Evolutionary conservation across 2,888 invertebrate genomes (phyloP), one percentile per base, ranked within the genome.

Genomic region (Panopea generosa): DNA sequence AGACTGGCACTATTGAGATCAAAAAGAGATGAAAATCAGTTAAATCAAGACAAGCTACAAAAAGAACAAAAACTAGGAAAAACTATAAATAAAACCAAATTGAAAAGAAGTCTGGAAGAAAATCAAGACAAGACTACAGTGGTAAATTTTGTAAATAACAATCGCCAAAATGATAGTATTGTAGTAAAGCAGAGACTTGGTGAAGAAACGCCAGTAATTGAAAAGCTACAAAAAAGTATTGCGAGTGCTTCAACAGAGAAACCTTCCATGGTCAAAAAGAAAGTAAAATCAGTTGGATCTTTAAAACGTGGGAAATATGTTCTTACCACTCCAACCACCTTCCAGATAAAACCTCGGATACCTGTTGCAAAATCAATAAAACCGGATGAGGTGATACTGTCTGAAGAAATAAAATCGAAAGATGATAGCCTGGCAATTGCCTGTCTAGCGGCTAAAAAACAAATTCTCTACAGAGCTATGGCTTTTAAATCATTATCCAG

Each of bases 371-470:
- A 33, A 33, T 11, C 11, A 11, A 7, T 11, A 7, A 11, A 33
- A 33, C 33, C 33, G 4, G 11, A 4, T 9, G 9, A 49, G 33
- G 38, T 22, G 40, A 38, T 27, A 52, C 38, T 24, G 4, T 40
- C 3, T 18, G 2, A 14, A 26, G 6, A 18, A n/a, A 38, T 52
- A 26, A n/a, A 38, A 9, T 24, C 18, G 6, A 40, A 22, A 9
- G 7, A 40, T 18, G 62, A 53, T 14, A 38, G 3, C 18, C 40
- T 63, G 6, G 52, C 50, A 20, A 63, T 52, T 52, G 62, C 52
- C 24, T n/a, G 53, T 27, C 29, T 63, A 18, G 53, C 63, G 20
- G 55, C 55, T 16, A 63, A 55, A 29, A 63, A 63, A 27, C 55
- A 55, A 53, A 27, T 63, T 14, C 26, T 63, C 6, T 55, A 63